A percentile compares a stretch with the other conserved stretches of the same genome.
Evolutionary conservation across 2,113 vertebrate species (phyloP).

Genomic region (Dromiciops gliroides): DNA sequence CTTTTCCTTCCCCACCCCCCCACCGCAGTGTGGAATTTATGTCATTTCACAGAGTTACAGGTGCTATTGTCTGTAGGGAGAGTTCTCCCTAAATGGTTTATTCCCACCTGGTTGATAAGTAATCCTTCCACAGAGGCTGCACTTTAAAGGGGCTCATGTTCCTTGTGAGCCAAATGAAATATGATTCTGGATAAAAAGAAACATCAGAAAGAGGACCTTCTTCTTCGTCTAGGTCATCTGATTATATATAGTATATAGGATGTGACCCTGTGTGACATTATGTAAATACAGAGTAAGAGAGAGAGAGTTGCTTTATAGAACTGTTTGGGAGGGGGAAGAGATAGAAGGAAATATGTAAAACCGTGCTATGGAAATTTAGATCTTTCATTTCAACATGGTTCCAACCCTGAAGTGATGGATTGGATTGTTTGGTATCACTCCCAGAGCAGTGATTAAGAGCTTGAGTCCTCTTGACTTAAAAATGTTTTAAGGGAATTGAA

Average conservation of each 20-base stretch:
- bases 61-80: neutral
- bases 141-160: neutral
- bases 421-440: neutral
- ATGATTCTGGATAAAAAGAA: neutral
- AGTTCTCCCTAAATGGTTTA: neutral
- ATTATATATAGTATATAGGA: neutral
- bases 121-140: neutral
- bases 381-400: slow-evolving; percentile 19
- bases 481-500: slow-evolving; percentile 18
- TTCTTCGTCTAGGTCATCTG: neutral
- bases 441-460: slow-evolving; percentile 17
- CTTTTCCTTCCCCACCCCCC: neutral
- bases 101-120: neutral
- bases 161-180: neutral
- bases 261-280: neutral
- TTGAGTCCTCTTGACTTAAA: neutral
- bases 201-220: neutral
- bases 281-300: neutral
- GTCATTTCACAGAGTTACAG: neutral
- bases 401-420: neutral
- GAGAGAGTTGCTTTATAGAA: neutral
- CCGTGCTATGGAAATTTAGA: neutral
- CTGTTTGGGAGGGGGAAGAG: neutral
- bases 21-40: neutral
- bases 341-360: neutral